Evolutionary conservation across 2,888 invertebrate genomes (phyloP).

Genomic region (Philonicus albiceps): DNA sequence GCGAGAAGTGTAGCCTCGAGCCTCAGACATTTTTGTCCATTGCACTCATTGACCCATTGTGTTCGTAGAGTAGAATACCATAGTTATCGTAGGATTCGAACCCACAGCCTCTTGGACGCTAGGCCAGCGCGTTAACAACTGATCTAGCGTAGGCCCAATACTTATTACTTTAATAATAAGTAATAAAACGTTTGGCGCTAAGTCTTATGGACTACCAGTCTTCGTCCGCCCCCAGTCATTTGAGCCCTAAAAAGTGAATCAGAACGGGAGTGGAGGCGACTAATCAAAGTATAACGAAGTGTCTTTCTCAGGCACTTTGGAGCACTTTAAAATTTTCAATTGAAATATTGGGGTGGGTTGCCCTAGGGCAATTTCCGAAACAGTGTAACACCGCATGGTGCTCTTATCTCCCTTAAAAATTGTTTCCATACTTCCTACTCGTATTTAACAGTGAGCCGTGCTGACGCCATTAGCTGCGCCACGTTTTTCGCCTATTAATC

Average conservation of each 20-base stretch:
- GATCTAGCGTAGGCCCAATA: too few species aligned
- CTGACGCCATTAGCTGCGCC: constrained; percentile 3
- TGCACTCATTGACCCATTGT: too few species aligned
- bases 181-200: not conserved
- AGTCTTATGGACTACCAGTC: not conserved
- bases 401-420: not conserved
- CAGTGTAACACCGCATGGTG: not conserved
- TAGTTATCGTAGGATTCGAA: too few species aligned
- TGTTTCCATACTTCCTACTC: not conserved
- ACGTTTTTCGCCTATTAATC: constrained; percentile 7
- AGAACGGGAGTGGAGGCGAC: not conserved
- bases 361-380: not conserved
- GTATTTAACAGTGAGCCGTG: not conserved
- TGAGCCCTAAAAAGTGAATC: not conserved
- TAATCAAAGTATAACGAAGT: not conserved
- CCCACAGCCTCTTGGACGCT: too few species aligned
- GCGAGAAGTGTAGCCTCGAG: too few species aligned
- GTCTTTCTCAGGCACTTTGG: not conserved
- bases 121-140: too few species aligned
- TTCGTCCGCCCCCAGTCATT: not conserved
- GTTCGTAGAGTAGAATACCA: too few species aligned
- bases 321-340: not conserved
- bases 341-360: not conserved
- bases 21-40: too few species aligned
- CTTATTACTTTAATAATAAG: not conserved